These are phyloP conservation scores for Mesitornis unicolor DNA, from an alignment of 2,113 vertebrate genomes.

Conservation along the genomic window DNA sequence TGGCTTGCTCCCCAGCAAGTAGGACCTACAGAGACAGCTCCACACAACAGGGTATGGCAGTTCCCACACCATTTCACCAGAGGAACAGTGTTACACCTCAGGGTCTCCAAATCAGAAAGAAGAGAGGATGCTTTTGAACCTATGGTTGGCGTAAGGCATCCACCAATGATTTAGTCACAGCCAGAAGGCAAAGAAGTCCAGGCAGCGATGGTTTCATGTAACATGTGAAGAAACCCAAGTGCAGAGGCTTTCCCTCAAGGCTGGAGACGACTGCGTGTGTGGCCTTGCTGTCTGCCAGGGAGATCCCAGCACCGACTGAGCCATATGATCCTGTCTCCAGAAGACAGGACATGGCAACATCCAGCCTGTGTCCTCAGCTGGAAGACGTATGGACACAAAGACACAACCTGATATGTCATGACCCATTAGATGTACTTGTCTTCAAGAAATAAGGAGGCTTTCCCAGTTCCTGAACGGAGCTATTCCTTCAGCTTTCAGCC, in stretches of 20 bases:
- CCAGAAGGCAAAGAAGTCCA: background rate
- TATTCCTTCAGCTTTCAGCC: background rate
- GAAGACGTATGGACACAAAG: background rate
- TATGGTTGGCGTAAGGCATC: background rate
- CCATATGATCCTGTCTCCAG: background rate
- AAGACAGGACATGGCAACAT: background rate
- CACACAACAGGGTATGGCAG: background rate
- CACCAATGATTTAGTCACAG: fast-evolving
- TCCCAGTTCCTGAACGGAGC: background rate
- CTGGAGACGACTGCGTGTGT: background rate
- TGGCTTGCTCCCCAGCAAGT: fast-evolving
- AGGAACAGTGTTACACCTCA: background rate
- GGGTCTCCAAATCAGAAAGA: background rate
- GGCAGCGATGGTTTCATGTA: background rate
- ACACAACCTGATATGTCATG: no score
- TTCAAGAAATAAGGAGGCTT: background rate
- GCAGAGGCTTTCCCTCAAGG: background rate
- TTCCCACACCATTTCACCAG: fast-evolving
- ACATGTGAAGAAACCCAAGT: background rate
- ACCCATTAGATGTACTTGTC: background rate
- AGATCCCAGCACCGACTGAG: background rate
- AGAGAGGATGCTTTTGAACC: background rate
- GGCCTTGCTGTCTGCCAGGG: background rate
- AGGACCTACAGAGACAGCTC: background rate
- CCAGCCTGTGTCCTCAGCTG: background rate